Conservation (phyloP, 2,797 vertebrate genomes). For the Platyrinchus mystaceus region DNA sequence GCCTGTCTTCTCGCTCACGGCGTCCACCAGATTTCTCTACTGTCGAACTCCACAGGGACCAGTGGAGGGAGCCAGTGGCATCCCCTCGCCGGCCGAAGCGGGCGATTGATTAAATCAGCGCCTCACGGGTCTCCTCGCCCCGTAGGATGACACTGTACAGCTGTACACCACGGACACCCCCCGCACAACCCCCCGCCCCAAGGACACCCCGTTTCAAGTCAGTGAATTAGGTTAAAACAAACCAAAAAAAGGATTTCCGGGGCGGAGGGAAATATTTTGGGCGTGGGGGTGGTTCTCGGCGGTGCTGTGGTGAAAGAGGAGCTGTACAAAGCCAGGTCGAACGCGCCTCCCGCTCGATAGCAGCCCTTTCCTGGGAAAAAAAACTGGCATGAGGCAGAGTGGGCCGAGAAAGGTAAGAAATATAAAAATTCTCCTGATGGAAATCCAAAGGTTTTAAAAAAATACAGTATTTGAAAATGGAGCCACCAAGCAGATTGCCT, state of each 20-base stretch:
- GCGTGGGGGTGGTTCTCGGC: not conserved
- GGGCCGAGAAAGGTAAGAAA: constrained; percentile 8
- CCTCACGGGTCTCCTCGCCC: not conserved
- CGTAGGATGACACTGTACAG: not conserved
- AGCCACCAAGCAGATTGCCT: constrained; percentile 14
- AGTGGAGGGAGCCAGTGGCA: not conserved
- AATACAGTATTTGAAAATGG: constrained; percentile 44
- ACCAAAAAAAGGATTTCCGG: not conserved
- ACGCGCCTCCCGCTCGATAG: accelerated
- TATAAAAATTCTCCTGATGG: constrained; percentile 54
- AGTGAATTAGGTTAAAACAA: no score
- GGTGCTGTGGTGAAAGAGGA: not conserved
- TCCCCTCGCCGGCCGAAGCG: not conserved
- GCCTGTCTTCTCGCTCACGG: not conserved
- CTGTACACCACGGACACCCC: not conserved
- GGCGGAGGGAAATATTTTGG: not conserved
- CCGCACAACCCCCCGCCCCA: not conserved
- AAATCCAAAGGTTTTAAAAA: constrained; percentile 56
- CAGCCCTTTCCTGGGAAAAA: not conserved
- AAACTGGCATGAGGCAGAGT: constrained; percentile 4
- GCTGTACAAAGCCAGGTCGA: not conserved
- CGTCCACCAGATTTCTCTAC: not conserved
- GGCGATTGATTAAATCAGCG: not conserved
- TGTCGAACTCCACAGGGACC: not conserved
- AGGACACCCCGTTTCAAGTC: not conserved